Base-by-base conservation (phyloP, 1,140 invertebrate genomes). In the Druon quercuslanigerum region DNA sequence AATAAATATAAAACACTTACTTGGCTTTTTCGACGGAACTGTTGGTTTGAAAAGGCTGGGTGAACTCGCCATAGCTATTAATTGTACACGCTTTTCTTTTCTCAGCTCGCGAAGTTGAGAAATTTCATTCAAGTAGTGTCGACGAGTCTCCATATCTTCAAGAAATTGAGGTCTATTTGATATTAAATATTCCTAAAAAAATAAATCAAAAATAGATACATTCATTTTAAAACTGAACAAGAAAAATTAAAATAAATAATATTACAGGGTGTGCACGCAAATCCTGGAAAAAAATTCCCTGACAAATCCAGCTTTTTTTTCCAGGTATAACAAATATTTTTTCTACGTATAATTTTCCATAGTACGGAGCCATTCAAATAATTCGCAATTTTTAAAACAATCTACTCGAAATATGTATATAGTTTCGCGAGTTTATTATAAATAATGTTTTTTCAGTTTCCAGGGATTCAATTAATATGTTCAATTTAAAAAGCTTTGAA, bases 141-240 rank as follows among this genome's bases (percentile, higher is more conserved):
- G 84, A 17, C 91, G 88, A 9, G 84, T 90, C 74, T 92, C 90
- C n/a, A 89, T 86, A 77, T 90, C 88, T 51, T 88, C 83, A 19
- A 90, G 79, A 75, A 91, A 92, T 17, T 86, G 84, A n/a, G 90
- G 90, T 78, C 89, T 90, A 52, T 91, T 92, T 50, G 73, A 86
- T 8, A 77, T 79, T 74, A 92, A 87, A 75, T 88, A 92, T 76
- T 91, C 91, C 90, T 92, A 46, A 51, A 87, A 87, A 57, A 52
- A 14, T 7, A 75, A 40, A 75, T 73, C n/a, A 60, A 11, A 51
- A 75, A 20, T n/a, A 80, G 1, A 50, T 13, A 16, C 0, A 72
- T 14, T 70, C 20, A 54, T 71, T 71, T 52, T 50, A 8, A 25
- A 52, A 17, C 51, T 52, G 66, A 19, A n/a, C 51, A 33, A 66